Percentiles rank a stretch among this genome's conserved stretches.
Evolutionary conservation across 2,797 vertebrate genomes (phyloP).

Genomic region (Leptodactylus fallax): DNA sequence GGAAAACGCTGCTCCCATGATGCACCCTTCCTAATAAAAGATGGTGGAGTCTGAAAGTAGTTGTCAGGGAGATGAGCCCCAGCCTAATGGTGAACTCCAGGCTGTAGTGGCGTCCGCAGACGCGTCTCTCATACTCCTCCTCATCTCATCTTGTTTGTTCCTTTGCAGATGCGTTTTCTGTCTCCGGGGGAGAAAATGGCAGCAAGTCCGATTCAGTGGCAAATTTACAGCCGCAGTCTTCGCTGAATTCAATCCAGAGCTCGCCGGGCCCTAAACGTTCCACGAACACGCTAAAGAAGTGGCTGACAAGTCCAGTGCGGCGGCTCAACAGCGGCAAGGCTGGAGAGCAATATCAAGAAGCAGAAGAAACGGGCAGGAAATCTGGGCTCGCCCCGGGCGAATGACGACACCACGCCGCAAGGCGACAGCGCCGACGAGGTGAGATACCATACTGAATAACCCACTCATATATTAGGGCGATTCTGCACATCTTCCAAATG

Average conservation of each 20-base stretch:
- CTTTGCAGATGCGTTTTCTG: conserved; percentile 84
- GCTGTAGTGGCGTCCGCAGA: neutral
- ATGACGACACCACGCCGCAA: conserved; percentile 84
- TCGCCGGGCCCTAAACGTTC: conserved; percentile 91
- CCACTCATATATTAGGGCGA: too few relatives aligned
- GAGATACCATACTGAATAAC: neutral
- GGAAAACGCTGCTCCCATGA: neutral
- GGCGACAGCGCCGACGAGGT: conserved; percentile 90
- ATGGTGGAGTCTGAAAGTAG: neutral
- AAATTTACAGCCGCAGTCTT: conserved; percentile 90
- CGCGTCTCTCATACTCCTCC: neutral
- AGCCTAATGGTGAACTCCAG: neutral
- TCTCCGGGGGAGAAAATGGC: conserved; percentile 81
- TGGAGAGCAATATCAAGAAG: conserved; percentile 89
- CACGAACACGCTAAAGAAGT: conserved; percentile 93
- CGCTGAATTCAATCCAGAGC: conserved; percentile 90
- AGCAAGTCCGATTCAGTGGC: conserved; percentile 92
- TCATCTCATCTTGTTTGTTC: conserved; percentile 31
- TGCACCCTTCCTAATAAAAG: neutral
- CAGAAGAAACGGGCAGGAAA: conserved; percentile 91
- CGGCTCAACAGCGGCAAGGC: conserved; percentile 91
- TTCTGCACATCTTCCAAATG: too few relatives aligned
- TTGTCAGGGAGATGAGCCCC: neutral
- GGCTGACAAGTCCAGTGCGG: conserved; percentile 91
- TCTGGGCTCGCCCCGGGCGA: conserved; percentile 80